Conservation (phyloP, 2,797 vertebrate genomes). For the Gambusia yucatana region DNA sequence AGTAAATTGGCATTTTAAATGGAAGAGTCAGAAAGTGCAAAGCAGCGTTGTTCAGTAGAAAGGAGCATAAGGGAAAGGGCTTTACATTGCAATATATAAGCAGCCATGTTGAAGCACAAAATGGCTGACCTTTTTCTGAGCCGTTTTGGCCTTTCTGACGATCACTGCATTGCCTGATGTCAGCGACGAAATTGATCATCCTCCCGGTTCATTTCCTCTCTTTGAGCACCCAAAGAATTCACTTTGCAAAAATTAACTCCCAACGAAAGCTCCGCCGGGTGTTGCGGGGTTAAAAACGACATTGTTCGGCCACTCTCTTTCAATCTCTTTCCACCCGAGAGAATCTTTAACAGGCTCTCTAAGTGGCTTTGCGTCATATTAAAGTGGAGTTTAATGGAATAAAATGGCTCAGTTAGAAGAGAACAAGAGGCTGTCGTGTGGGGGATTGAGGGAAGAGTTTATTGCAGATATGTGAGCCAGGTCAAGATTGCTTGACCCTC, state of each 20-base stretch:
- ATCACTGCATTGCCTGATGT: constrained; percentile 27
- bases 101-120: constrained; percentile 81
- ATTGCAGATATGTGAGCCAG: constrained; percentile 48
- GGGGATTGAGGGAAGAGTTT: constrained; percentile 31
- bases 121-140: constrained; percentile 75
- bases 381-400: constrained; percentile 54
- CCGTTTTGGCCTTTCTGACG: constrained; percentile 54
- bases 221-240: constrained; percentile 12
- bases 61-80: constrained; percentile 55
- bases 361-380: constrained; percentile 46
- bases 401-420: constrained; percentile 55
- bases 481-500: constrained; percentile 47
- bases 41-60: constrained; percentile 58
- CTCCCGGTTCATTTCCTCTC: constrained; percentile 21
- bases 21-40: constrained; percentile 72
- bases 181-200: constrained; percentile 29
- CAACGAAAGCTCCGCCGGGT: constrained; percentile 5
- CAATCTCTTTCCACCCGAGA: constrained; percentile 15
- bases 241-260: constrained; percentile 14
- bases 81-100: constrained; percentile 73
- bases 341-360: constrained; percentile 38
- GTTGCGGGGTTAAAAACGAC: constrained; percentile 12
- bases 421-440: constrained; percentile 54
- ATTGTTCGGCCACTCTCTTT: constrained; percentile 20
- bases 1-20: constrained; percentile 83